phyloP scores from a whole-genome alignment of 2,888 invertebrate species.

The Polydrusus tereticollis region DNA sequence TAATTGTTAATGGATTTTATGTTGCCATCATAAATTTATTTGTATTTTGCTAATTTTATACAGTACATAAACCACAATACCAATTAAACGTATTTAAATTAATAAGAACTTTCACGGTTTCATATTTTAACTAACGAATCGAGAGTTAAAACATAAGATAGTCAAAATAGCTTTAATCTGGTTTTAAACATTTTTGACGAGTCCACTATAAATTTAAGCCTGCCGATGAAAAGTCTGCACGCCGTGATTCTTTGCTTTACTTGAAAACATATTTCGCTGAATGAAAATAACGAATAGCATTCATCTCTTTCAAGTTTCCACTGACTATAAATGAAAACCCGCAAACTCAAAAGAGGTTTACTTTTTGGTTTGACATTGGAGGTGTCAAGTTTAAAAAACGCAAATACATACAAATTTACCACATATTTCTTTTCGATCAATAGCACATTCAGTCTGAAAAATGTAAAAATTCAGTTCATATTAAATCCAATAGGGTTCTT shows the following conservation, averaged over 20 bases:
- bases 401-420: slow-evolving; percentile 8
- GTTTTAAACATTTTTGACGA: neutral
- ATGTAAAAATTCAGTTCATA: neutral
- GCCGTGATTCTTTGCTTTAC: neutral
- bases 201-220: neutral
- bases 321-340: slow-evolving; percentile 13
- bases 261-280: neutral
- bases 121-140: neutral
- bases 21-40: too few relatives aligned
- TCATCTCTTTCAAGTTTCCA: slow-evolving; percentile 9
- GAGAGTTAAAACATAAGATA: neutral
- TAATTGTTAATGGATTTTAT: too few relatives aligned
- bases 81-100: too few relatives aligned
- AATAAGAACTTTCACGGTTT: too few relatives aligned
- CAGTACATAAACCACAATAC: too few relatives aligned
- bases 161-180: neutral
- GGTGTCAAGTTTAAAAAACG: slow-evolving; percentile 12
- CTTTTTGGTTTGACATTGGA: slow-evolving; percentile 8
- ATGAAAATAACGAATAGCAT: slow-evolving; percentile 10
- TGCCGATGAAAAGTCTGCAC: neutral
- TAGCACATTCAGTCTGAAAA: neutral
- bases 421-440: slow-evolving; percentile 19
- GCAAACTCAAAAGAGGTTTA: neutral
- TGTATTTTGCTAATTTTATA: too few relatives aligned
- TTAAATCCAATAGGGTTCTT: slow-evolving; percentile 10